Conservation (phyloP, 2,888 invertebrate genomes). For the Cryptophagus acutangulus region DNA sequence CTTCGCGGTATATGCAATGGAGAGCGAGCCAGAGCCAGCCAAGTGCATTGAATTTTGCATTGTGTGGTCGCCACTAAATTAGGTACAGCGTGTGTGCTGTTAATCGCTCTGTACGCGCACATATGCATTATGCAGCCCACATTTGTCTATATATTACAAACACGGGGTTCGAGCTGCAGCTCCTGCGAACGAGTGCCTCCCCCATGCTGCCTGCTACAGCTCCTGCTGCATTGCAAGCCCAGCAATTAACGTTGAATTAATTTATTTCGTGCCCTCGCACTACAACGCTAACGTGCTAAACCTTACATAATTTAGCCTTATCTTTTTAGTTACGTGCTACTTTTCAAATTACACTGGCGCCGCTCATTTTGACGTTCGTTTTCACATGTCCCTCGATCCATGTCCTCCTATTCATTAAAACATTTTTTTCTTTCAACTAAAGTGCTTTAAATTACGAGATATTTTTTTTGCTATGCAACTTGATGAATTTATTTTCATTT, state of each 20-base stretch:
- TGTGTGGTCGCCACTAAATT: constrained; percentile 12
- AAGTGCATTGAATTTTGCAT: constrained; percentile 14
- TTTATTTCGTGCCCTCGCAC: constrained; percentile 15
- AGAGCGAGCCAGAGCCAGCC: constrained; percentile 5
- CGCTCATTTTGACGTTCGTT: not conserved
- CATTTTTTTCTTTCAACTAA: no score
- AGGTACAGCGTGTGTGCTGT: constrained; percentile 13
- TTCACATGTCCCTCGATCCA: no score
- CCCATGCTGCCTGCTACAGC: not conserved
- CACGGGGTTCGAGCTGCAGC: constrained; percentile 7
- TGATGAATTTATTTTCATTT: no score
- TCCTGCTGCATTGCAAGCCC: not conserved
- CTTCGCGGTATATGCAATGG: constrained; percentile 5
- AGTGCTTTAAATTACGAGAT: no score
- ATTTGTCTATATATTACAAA: constrained; percentile 24
- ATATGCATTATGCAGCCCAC: constrained; percentile 27
- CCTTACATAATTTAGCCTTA: constrained; percentile 18
- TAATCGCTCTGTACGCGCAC: constrained; percentile 17
- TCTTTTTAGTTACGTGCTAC: constrained; percentile 10
- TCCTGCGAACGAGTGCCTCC: no score
- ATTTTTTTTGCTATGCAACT: no score
- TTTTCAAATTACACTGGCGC: constrained; percentile 13
- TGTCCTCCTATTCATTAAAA: no score
- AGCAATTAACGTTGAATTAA: constrained; percentile 18
- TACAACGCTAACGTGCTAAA: constrained; percentile 15